Conservation (phyloP, 2,797 vertebrate genomes). For the Notamacropus eugenii region DNA sequence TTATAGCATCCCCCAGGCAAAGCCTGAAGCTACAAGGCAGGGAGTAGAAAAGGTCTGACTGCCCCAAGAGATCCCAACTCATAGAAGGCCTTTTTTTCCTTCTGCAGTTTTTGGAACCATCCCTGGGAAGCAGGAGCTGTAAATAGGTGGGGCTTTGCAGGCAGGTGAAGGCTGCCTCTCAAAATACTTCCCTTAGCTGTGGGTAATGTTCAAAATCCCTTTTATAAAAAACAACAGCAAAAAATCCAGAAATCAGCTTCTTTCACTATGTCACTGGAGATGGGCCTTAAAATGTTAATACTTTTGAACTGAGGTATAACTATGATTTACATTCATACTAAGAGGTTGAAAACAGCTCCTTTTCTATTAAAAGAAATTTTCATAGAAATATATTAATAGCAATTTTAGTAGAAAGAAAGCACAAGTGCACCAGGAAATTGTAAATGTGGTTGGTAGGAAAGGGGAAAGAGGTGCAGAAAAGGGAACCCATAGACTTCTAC, state of each 20-base stretch:
- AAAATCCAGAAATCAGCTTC: neutral
- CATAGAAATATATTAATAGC: neutral
- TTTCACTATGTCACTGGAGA: neutral
- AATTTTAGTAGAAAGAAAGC: neutral
- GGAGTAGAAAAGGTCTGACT: neutral
- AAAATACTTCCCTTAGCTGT: neutral
- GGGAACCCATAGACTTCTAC: neutral
- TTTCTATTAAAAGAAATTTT: neutral
- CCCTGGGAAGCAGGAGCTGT: neutral
- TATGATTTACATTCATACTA: neutral
- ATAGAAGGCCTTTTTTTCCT: neutral
- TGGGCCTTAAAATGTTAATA: neutral
- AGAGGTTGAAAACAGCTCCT: neutral
- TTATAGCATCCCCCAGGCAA: neutral
- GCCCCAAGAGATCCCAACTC: neutral
- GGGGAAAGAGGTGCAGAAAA: neutral
- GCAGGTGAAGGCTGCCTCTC: neutral
- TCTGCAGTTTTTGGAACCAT: neutral
- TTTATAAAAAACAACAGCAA: neutral
- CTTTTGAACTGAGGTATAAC: neutral
- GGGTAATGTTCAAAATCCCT: neutral
- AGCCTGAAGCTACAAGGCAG: neutral
- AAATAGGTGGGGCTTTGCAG: neutral
- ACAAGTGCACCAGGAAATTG: neutral
- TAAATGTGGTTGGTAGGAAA: neutral